Evolutionary conservation across 2,113 vertebrate genomes (phyloP), one percentile per base, ranked within the genome.

Genomic region (Halcyon malimbica): DNA sequence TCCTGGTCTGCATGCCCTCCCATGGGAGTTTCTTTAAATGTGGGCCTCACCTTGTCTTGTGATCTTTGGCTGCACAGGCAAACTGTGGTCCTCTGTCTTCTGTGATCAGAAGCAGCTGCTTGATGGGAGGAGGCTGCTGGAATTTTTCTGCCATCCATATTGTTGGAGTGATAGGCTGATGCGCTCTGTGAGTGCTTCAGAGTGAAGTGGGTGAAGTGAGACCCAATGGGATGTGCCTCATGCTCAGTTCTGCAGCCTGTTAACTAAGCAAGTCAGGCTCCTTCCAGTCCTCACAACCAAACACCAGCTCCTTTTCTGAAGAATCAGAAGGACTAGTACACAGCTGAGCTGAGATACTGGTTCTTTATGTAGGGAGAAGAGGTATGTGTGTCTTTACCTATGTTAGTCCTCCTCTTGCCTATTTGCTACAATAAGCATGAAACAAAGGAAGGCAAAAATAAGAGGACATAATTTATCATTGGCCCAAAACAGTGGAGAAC

Each of bases 401-500:
- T 39, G 23, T 29, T 83, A 54, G 64, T 54, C 29, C 46, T 93
- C 39, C n/a, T 42, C 39, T 76, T 1, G 5, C 39, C 37, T 79
- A 23, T 64, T 85, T 44, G 48, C 63, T 77, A n/a, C 39, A 35
- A 39, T 31, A 37, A 85, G n/a, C 37, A 35, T 1, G 8, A 91
- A 76, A 87, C 26, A 75, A 83, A 69, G 44, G 29, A 59, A 73
- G 25, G 53, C 11, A 68, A 50, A 71, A 92, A 60, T 69, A 83
- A 16, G 31, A 62, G 33, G 60, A 50, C 0, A 0, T 46, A n/a
- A 48, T 87, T 86, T 80, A 85, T 31, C 63, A 67, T 74, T 81
- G 41, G 20, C 51, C 51, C 64, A 89, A 91, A 95, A 73, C 48
- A 91, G 44, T 75, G 59, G 53, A 83, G 78, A 95, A 91, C 89